Percentiles rank a stretch among this genome's conserved stretches.
These are phyloP conservation scores for Dromaius novaehollandiae DNA, from an alignment of 2,113 vertebrate species.

Conservation along the genomic window DNA sequence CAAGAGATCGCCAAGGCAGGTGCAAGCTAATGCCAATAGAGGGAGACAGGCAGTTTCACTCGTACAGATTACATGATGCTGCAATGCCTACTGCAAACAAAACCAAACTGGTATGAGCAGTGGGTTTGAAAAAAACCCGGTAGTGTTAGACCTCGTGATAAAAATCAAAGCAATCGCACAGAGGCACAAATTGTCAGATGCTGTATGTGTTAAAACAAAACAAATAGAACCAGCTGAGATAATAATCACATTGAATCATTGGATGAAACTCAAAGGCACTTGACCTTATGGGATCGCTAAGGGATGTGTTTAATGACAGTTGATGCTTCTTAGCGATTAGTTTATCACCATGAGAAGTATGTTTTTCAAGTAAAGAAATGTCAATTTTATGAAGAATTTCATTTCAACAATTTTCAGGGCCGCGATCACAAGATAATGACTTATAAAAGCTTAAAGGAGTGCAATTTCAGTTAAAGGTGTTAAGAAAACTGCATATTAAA, in stretches of 20 bases:
- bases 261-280: not conserved
- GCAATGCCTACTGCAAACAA: not conserved
- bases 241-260: not conserved
- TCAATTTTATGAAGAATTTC: not conserved
- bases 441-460: not conserved
- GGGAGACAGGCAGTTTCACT: not conserved
- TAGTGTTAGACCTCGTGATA: not conserved
- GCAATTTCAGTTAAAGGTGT: constrained; percentile 21
- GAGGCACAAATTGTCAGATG: not conserved
- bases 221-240: not conserved
- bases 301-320: not conserved
- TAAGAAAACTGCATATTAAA: not conserved
- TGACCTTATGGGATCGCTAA: not conserved
- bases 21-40: not conserved
- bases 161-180: not conserved
- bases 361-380: not conserved
- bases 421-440: not conserved
- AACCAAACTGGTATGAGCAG: not conserved
- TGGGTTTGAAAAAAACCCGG: not conserved
- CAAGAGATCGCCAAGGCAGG: not conserved
- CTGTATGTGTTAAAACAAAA: not conserved
- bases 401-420: not conserved
- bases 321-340: not conserved
- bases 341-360: not conserved
- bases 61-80: not conserved